Percentiles rank a stretch among this genome's conserved stretches.
Evolutionary conservation across 2,888 invertebrate species (phyloP).

Genomic region (Papilio protenor): DNA sequence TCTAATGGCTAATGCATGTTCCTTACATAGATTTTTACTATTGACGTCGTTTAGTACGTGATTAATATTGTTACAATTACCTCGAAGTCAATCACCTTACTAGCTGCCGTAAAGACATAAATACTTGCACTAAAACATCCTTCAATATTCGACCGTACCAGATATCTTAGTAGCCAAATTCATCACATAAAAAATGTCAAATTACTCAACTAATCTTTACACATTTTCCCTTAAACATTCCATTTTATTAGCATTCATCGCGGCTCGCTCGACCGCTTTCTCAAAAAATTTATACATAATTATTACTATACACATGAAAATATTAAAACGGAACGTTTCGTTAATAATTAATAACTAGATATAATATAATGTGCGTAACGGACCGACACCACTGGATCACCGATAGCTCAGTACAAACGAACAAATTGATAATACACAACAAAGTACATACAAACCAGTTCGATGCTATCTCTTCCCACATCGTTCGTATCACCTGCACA

Average conservation of each 20-base stretch:
- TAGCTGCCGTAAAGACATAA: constrained; percentile 25
- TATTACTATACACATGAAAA: constrained; percentile 75
- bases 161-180: constrained; percentile 6
- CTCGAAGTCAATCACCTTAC: background rate
- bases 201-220: constrained; percentile 7
- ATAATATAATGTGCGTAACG: constrained; percentile 73
- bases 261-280: background rate
- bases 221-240: background rate
- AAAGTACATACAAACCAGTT: constrained; percentile 6
- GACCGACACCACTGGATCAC: constrained; percentile 67
- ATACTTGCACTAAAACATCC: constrained; percentile 8
- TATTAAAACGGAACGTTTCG: constrained; percentile 70
- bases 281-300: constrained; percentile 48
- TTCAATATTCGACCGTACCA: background rate
- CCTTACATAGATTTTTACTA: constrained; percentile 11
- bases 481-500: background rate
- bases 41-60: constrained; percentile 15
- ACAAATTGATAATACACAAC: constrained; percentile 32
- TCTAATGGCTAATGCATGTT: constrained; percentile 26
- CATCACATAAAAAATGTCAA: constrained; percentile 18
- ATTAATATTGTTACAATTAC: constrained; percentile 21
- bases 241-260: background rate
- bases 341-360: constrained; percentile 53
- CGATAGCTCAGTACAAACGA: constrained; percentile 62
- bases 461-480: background rate